phyloP scores from a whole-genome alignment of 1,140 invertebrate species.

The Coenobita brevimanus region DNA sequence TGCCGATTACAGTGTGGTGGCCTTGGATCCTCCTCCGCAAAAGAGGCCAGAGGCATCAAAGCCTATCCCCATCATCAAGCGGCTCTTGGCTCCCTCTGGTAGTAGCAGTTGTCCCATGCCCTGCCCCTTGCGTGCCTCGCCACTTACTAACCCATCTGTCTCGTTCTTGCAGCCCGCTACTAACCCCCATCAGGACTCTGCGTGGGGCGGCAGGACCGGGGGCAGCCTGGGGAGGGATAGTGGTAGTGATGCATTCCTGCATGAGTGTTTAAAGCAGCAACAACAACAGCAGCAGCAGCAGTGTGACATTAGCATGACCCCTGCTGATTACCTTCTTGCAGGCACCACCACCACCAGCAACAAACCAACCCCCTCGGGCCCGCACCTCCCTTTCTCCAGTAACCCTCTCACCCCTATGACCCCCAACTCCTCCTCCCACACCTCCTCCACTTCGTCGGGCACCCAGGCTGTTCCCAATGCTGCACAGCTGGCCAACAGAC shows the following conservation, averaged over 20 bases:
- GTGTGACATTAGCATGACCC: constrained; percentile 48
- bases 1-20: constrained; percentile 11
- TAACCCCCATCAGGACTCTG: constrained; percentile 20
- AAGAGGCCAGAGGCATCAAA: constrained; percentile 24
- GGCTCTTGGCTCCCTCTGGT: not conserved
- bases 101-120: constrained; percentile 42
- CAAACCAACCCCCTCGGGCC: constrained; percentile 54
- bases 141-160: constrained; percentile 50
- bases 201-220: not conserved
- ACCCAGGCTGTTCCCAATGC: not conserved
- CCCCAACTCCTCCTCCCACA: constrained; percentile 42
- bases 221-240: not conserved
- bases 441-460: constrained; percentile 29
- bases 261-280: constrained; percentile 24
- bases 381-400: constrained; percentile 58
- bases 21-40: not conserved
- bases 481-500: not conserved
- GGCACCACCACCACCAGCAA: constrained; percentile 47
- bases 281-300: not conserved
- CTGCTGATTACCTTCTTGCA: constrained; percentile 57
- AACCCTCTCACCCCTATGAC: constrained; percentile 56
- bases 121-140: constrained; percentile 35
- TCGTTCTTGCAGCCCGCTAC: constrained; percentile 42
- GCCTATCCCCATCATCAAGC: constrained; percentile 25
- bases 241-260: constrained; percentile 36